Evolutionary conservation across 2,113 vertebrate species (phyloP).

Genomic region (Passer montanus): DNA sequence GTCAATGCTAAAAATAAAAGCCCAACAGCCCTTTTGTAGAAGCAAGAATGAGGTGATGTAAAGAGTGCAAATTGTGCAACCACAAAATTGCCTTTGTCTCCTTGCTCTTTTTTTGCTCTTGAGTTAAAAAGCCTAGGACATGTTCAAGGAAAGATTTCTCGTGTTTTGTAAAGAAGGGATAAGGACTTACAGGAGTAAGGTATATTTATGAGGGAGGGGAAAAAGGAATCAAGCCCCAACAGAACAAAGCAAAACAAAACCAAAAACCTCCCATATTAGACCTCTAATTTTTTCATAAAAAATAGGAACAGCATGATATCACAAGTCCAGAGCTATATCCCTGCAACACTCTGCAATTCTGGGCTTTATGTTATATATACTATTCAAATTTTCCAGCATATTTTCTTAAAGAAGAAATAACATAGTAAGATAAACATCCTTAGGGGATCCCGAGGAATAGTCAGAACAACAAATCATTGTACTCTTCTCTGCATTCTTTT

Average conservation of each 20-base stretch:
- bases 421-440: neutral
- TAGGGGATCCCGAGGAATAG: neutral
- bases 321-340: neutral
- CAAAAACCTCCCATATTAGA: neutral
- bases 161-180: neutral
- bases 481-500: neutral
- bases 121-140: neutral
- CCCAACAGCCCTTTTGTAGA: neutral
- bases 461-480: neutral
- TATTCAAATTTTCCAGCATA: neutral
- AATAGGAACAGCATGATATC: accelerated
- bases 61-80: neutral
- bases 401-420: neutral
- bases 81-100: neutral
- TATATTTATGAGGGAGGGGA: neutral
- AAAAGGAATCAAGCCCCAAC: accelerated
- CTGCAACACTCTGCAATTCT: neutral
- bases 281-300: neutral
- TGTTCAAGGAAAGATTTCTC: neutral
- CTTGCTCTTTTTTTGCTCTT: neutral
- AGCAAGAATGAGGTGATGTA: neutral
- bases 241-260: neutral
- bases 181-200: neutral
- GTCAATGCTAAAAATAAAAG: neutral
- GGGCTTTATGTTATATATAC: neutral